Percentiles rank a stretch among this genome's conserved stretches.
These are phyloP conservation scores for Drosophila mulleri DNA, from an alignment of 2,888 invertebrate genomes.

Conservation along the genomic window DNA sequence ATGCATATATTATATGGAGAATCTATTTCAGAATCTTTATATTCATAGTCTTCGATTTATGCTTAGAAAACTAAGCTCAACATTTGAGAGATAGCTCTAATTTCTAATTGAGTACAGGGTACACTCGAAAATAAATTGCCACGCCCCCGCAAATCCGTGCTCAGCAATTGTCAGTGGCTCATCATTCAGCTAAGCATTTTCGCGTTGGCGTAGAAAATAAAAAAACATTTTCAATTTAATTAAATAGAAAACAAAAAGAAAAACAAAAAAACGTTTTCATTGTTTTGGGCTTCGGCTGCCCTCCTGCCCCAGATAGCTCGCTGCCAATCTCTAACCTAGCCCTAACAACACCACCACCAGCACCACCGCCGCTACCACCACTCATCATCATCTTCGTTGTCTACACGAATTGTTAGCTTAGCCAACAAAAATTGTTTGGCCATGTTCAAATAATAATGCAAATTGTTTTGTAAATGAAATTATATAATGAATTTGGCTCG, in stretches of 20 bases:
- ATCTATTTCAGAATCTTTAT: too few species aligned
- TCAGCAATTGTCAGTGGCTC: constrained; percentile 39
- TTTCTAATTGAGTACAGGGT: neutral
- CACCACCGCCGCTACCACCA: neutral
- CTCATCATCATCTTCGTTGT: neutral
- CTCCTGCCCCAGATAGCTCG: constrained; percentile 6
- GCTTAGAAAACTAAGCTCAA: too few species aligned
- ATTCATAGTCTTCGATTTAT: too few species aligned
- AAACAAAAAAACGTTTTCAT: constrained; percentile 38
- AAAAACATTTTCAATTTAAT: constrained; percentile 78
- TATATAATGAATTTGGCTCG: constrained; percentile 56
- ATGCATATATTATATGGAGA: too few species aligned
- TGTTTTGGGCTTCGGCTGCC: constrained; percentile 40
- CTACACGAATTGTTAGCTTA: constrained; percentile 54
- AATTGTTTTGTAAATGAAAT: constrained; percentile 71
- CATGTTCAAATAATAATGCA: constrained; percentile 70
- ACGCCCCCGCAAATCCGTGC: constrained; percentile 13
- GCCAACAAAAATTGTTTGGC: constrained; percentile 31
- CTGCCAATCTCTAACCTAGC: neutral
- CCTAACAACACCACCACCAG: neutral
- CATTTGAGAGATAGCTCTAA: neutral
- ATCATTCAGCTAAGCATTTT: constrained; percentile 53
- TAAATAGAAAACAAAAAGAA: constrained; percentile 48
- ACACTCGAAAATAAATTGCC: constrained; percentile 2
- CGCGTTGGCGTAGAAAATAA: constrained; percentile 32